A percentile compares a stretch with the other conserved stretches of the same genome.
These are phyloP conservation scores for Mola mola DNA, from an alignment of 2,113 vertebrate species.

Conservation along the genomic window DNA sequence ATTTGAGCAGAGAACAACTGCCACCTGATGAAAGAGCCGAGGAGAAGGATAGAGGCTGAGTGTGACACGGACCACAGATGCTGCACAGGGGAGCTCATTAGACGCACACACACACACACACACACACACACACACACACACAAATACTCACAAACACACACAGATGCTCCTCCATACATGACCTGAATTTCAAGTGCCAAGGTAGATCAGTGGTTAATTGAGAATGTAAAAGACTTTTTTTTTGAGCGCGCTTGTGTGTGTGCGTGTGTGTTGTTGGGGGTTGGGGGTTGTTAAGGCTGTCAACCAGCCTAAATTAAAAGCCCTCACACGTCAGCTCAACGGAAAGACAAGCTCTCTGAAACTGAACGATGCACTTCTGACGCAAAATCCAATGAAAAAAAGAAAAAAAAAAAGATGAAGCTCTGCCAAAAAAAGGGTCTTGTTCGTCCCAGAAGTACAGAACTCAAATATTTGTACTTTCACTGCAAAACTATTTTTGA, in stretches of 20 bases:
- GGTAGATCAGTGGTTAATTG: conserved; percentile 67
- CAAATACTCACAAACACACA: conserved; percentile 31
- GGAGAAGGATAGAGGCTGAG: conserved; percentile 44
- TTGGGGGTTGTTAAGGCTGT: conserved; percentile 26
- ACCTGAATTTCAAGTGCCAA: conserved; percentile 73
- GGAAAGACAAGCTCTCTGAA: conserved; percentile 18
- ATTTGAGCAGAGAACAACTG: conserved; percentile 22
- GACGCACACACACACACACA: conserved; percentile 24
- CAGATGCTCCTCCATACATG: conserved; percentile 70
- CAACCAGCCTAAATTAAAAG: conserved; percentile 34
- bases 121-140: conserved; percentile 13
- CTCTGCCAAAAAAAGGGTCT: conserved; percentile 16
- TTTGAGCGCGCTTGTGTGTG: background rate
- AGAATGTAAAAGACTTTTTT: conserved; percentile 47
- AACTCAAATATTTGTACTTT: conserved; percentile 46
- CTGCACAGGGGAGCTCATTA: conserved; percentile 64
- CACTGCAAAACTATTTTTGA: conserved; percentile 20
- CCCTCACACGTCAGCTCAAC: conserved; percentile 20
- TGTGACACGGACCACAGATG: conserved; percentile 64
- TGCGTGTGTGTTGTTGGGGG: conserved; percentile 14
- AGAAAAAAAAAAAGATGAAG: conserved; percentile 11
- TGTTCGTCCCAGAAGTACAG: conserved; percentile 9
- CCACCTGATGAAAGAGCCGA: conserved; percentile 42
- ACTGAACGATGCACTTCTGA: conserved; percentile 20
- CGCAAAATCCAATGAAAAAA: conserved; percentile 13